Base-by-base conservation (phyloP, 2,888 invertebrate genomes). In the Lysandra coridon region DNA sequence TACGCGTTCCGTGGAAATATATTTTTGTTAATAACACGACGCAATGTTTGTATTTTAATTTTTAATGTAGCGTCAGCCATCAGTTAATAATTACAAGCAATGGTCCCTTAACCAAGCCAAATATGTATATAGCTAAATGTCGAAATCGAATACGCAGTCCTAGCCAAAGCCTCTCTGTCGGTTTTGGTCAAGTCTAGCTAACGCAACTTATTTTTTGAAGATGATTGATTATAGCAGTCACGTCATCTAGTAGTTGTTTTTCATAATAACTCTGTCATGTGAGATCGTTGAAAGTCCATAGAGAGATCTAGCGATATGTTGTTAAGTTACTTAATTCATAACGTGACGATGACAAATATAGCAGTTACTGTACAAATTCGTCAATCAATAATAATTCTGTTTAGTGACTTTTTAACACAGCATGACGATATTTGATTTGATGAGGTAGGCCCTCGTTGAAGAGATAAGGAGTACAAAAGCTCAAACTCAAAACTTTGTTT, bases 301-400 rank as follows among this genome's bases (percentile, higher is more conserved):
- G 49, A 53, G 76, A 76, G 53, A 53, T 57, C 33, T 76, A 30
- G 17, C 76, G 17, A 30, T 33, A 23, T 49, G 30, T 30, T 57
- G 76, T 76, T 17, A 75, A 23, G 75, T 75, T 12, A 37, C 33
- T 62, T 62, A 64, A 64, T 64, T 64, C 33, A 69, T 69, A 69
- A 3, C 74, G n/a, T 17, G 53, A 76, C 33, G 76, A 33, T 33
- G 76, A 76, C 30, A 53, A 49, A 75, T 53, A 23, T 75, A 49
- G 49, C 75, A 49, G 75, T 12, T 49, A 14, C 49, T 4, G n/a
- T 7, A 30, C 23, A 76, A 33, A 57, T 57, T 76, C 53, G 57
- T 33, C 30, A 76, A 49, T 74, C 49, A 49, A 40, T 44, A 73
- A 4, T 40, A n/a, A 49, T 49, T 49, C 23, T 44, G 30, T 23